Evolutionary conservation across 2,797 vertebrate species (phyloP).

Genomic region (Oophaga sylvatica): DNA sequence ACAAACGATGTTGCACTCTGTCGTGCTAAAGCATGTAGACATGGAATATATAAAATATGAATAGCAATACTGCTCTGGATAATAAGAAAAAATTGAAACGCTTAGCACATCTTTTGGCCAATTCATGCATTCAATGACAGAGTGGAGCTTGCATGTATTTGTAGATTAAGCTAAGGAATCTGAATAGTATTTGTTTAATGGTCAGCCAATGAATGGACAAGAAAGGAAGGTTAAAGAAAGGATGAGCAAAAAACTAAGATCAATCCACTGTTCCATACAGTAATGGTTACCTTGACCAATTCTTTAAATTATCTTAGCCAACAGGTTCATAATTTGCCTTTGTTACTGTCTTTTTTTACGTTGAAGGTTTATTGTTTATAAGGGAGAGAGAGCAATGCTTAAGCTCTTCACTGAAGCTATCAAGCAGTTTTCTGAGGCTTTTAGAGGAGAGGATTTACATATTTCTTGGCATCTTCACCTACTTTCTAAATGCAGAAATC

Average conservation of each 20-base stretch:
- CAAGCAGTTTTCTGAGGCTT: conserved; percentile 17
- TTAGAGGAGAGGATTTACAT: conserved; percentile 51
- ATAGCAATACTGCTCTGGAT: too few relatives aligned
- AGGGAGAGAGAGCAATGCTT: background rate
- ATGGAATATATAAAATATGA: too few relatives aligned
- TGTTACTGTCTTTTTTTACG: background rate
- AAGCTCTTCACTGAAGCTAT: conserved; percentile 21
- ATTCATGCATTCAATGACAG: too few relatives aligned
- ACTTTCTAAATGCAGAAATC: conserved; percentile 35
- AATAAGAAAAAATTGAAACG: too few relatives aligned
- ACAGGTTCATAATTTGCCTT: background rate
- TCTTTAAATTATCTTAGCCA: background rate
- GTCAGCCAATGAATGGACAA: background rate
- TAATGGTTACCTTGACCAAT: background rate
- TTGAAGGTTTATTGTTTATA: background rate
- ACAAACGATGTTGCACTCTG: too few relatives aligned
- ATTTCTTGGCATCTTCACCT: conserved; percentile 33
- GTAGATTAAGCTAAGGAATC: too few relatives aligned
- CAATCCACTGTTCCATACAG: background rate
- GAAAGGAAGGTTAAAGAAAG: background rate
- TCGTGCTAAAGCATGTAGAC: too few relatives aligned
- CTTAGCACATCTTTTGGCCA: too few relatives aligned
- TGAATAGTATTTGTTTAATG: background rate
- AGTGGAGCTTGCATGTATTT: too few relatives aligned
- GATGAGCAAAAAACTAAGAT: background rate